A percentile compares a stretch with the other conserved stretches of the same genome.
Conservation (phyloP, 1,140 invertebrate species). For the Palaemon carinicauda region DNA sequence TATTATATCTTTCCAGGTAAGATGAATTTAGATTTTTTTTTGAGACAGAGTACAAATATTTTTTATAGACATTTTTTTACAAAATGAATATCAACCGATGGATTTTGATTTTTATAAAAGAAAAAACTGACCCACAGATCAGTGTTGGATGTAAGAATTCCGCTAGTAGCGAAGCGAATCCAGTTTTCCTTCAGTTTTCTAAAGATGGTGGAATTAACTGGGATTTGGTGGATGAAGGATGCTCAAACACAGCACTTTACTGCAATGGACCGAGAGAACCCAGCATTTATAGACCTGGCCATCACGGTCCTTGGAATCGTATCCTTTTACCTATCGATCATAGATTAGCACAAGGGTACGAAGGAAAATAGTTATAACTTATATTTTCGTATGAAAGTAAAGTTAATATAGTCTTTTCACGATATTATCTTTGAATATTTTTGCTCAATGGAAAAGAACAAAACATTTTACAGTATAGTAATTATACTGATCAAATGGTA, state of each 20-base stretch:
- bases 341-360: slow-evolving; percentile 43
- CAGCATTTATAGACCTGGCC: slow-evolving; percentile 64
- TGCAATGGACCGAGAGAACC: slow-evolving; percentile 65
- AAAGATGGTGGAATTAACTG: slow-evolving; percentile 65
- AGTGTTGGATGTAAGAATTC: slow-evolving; percentile 32
- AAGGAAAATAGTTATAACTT: not conserved
- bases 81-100: not conserved
- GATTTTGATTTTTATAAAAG: no score
- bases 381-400: not conserved
- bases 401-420: no score
- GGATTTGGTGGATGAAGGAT: slow-evolving; percentile 64
- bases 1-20: slow-evolving; percentile 51
- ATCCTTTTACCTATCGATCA: slow-evolving; percentile 64
- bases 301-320: slow-evolving; percentile 66
- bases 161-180: slow-evolving; percentile 62
- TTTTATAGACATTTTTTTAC: not conserved
- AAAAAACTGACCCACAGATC: slow-evolving; percentile 16
- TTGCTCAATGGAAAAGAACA: no score
- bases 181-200: slow-evolving; percentile 65
- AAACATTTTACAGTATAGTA: no score
- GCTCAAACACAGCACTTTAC: slow-evolving; percentile 64
- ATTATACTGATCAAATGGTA: no score
- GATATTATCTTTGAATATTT: no score
- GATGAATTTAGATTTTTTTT: not conserved
- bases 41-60: no score